A percentile compares a stretch with the other conserved stretches of the same genome.
phyloP scores from a whole-genome alignment of 1,140 invertebrate species.

The Drosophila micromelanica region DNA sequence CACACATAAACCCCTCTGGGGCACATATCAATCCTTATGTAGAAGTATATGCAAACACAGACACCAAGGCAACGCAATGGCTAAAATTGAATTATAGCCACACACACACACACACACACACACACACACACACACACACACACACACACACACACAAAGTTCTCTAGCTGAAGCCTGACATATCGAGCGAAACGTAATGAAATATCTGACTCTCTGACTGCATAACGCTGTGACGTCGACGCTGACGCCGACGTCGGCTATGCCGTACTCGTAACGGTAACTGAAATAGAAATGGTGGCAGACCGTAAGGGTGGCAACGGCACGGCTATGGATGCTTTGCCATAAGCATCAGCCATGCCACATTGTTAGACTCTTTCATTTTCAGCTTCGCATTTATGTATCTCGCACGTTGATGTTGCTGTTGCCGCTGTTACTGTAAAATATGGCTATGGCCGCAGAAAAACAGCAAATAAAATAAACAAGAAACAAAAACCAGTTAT shows the following conservation, averaged over 20 bases:
- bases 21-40: slow-evolving; percentile 68
- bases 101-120: no score
- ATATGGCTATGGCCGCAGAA: slow-evolving; percentile 71
- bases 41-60: slow-evolving; percentile 41
- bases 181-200: slow-evolving; percentile 79
- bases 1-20: slow-evolving; percentile 60
- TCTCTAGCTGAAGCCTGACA: slow-evolving; percentile 51
- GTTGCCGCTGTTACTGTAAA: slow-evolving; percentile 71
- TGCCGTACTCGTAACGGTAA: slow-evolving; percentile 47
- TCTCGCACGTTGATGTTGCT: slow-evolving; percentile 42
- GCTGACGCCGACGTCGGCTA: slow-evolving; percentile 17
- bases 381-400: slow-evolving; percentile 73
- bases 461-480: slow-evolving; percentile 67
- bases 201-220: slow-evolving; percentile 78
- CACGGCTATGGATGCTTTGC: slow-evolving; percentile 24
- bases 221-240: slow-evolving; percentile 62
- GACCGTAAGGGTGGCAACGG: neutral
- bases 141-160: slow-evolving; percentile 9
- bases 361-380: slow-evolving; percentile 80
- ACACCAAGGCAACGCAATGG: slow-evolving; percentile 31
- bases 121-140: slow-evolving; percentile 8
- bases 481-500: slow-evolving; percentile 12
- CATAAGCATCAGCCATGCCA: slow-evolving; percentile 45
- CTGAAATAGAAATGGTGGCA: slow-evolving; percentile 53
- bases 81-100: slow-evolving; percentile 77